These are phyloP conservation scores for Nebria brevicollis DNA, from an alignment of 2,888 invertebrate species.

Conservation along the genomic window DNA sequence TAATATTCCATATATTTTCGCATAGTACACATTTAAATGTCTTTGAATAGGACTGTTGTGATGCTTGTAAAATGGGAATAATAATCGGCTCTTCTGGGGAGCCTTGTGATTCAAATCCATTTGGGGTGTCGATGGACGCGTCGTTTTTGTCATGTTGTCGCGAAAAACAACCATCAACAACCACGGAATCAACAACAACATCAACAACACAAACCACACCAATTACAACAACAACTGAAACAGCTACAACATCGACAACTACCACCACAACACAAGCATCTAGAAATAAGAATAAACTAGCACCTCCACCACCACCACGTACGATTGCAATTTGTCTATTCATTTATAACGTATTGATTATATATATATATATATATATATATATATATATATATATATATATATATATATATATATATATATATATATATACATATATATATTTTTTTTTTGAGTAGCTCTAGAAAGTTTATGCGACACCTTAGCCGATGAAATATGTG, in stretches of 20 bases:
- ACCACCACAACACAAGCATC: slow-evolving; percentile 31
- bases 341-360: no score
- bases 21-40: no score
- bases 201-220: slow-evolving; percentile 51
- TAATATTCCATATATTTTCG: no score
- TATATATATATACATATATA: no score
- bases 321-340: background rate
- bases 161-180: slow-evolving; percentile 56
- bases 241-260: slow-evolving; percentile 28
- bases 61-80: slow-evolving; percentile 72
- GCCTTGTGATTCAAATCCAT: slow-evolving; percentile 67
- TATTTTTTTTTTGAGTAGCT: slow-evolving; percentile 51
- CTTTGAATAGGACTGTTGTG: slow-evolving; percentile 68
- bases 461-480: slow-evolving; percentile 68
- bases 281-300: slow-evolving; percentile 46
- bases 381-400: no score
- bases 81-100: slow-evolving; percentile 68
- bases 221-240: slow-evolving; percentile 45
- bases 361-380: slow-evolving; percentile 3
- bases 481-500: slow-evolving; percentile 72
- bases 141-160: slow-evolving; percentile 72
- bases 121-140: slow-evolving; percentile 69
- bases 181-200: slow-evolving; percentile 47
- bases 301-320: slow-evolving; percentile 49
- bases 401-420: no score